phyloP scores from a whole-genome alignment of 2,113 vertebrate genomes.

The Isichthys henryi region DNA sequence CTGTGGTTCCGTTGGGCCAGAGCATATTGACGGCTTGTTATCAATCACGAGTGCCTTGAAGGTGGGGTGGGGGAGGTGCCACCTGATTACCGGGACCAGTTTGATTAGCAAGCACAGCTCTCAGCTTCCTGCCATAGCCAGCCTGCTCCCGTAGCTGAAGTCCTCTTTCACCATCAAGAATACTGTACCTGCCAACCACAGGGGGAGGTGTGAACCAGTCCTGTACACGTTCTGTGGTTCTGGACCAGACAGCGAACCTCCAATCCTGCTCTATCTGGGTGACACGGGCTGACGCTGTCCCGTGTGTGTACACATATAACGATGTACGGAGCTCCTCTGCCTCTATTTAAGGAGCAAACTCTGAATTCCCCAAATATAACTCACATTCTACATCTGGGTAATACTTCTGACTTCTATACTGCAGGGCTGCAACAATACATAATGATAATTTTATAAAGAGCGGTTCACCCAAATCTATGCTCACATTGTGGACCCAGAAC shows the following conservation, averaged over 20 bases:
- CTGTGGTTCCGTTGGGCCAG: constrained; percentile 34
- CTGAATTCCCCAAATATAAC: not conserved
- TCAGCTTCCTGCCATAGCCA: not conserved
- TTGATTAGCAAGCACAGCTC: not conserved
- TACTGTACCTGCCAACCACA: not conserved
- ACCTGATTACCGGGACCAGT: not conserved
- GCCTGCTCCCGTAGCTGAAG: not conserved
- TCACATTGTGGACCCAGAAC: not conserved
- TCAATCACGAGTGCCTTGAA: not conserved
- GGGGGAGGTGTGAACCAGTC: not conserved
- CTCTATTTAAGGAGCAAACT: not conserved
- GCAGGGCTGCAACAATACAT: not conserved
- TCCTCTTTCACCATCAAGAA: not conserved
- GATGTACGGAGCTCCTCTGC: not conserved
- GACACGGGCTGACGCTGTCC: not conserved
- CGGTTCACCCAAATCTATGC: not conserved
- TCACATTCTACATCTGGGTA: not conserved
- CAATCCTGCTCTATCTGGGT: not conserved
- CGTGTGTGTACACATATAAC: not conserved
- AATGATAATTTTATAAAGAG: not conserved
- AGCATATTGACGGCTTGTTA: not conserved
- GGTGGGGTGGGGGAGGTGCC: not conserved
- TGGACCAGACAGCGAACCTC: not conserved
- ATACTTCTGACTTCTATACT: not conserved
- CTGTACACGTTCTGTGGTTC: not conserved